Evolutionary conservation across 2,888 invertebrate genomes (phyloP).

Genomic region (Rotaria socialis): DNA sequence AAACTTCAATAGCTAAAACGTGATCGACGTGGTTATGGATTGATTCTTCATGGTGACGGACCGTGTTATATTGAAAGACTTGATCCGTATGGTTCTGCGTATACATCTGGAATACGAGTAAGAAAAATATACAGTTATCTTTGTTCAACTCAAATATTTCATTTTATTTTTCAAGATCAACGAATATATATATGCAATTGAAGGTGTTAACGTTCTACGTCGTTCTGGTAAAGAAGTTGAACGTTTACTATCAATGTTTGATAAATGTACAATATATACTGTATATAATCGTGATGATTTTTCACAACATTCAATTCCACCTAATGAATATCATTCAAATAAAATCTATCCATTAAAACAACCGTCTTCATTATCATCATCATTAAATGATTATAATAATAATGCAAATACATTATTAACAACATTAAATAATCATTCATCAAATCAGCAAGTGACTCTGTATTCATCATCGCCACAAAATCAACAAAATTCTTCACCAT

Average conservation of each 20-base stretch:
- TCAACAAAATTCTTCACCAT: not conserved
- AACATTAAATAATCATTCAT: not conserved
- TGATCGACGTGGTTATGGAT: conserved; percentile 27
- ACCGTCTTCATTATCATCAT: conserved; percentile 3
- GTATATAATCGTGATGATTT: conserved; percentile 31
- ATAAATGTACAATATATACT: conserved; percentile 35
- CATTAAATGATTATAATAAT: conserved; percentile 17
- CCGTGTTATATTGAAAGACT: conserved; percentile 36
- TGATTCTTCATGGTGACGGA: conserved; percentile 17
- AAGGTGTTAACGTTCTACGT: conserved; percentile 28
- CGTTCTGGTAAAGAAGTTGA: conserved; percentile 29
- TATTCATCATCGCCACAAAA: conserved; percentile 10
- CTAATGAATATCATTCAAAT: not conserved
- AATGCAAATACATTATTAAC: not conserved
- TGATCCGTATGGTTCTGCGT: conserved; percentile 19
- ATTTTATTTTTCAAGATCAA: not conserved
- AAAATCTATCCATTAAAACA: not conserved
- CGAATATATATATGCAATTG: conserved; percentile 36
- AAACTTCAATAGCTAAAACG: not conserved
- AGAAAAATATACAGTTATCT: not conserved
- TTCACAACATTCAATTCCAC: not conserved
- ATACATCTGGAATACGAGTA: conserved; percentile 15
- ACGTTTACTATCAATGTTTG: conserved; percentile 34
- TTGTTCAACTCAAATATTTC: not conserved
- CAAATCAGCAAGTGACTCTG: not conserved